Conservation (phyloP, 53 echinoderm and acorn worm genomes). For the Mesocentrotus franciscanus region DNA sequence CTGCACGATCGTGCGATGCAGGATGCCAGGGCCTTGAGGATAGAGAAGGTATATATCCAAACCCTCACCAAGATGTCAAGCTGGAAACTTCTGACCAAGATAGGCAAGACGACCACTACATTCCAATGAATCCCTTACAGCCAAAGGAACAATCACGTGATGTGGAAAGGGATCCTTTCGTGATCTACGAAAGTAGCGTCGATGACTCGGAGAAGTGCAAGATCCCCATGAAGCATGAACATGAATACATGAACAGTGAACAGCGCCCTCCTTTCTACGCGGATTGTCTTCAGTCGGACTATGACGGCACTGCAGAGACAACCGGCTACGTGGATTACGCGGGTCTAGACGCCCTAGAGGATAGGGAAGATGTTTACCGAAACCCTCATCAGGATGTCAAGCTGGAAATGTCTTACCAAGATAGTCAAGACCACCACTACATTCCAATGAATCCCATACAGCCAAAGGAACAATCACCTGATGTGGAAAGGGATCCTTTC, state of each 20-base stretch:
- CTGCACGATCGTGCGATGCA: not conserved
- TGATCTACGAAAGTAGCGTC: not conserved
- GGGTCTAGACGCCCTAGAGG: not conserved
- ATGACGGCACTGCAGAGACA: too few relatives aligned
- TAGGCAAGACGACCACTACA: not conserved
- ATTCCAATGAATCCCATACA: conserved; percentile 15
- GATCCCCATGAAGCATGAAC: not conserved
- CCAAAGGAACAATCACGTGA: not conserved
- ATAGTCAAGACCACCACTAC: not conserved
- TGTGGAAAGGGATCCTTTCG: not conserved
- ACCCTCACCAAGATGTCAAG: not conserved
- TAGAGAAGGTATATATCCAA: not conserved
- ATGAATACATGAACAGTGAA: not conserved
- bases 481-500: not conserved
- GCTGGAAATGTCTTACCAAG: not conserved
- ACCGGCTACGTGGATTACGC: too few relatives aligned
- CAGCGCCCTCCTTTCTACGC: conserved; percentile 2
- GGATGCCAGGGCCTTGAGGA: not conserved
- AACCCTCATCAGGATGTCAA: too few relatives aligned
- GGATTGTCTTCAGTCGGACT: not conserved
- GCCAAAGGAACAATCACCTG: not conserved
- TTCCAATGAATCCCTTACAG: not conserved
- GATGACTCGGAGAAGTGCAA: not conserved
- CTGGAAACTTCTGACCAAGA: not conserved
- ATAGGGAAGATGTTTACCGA: not conserved